Evolutionary conservation across 2,797 vertebrate species (phyloP), one percentile per base, ranked within the genome.

Genomic region (Ctenochaetus hawaiiensis): DNA sequence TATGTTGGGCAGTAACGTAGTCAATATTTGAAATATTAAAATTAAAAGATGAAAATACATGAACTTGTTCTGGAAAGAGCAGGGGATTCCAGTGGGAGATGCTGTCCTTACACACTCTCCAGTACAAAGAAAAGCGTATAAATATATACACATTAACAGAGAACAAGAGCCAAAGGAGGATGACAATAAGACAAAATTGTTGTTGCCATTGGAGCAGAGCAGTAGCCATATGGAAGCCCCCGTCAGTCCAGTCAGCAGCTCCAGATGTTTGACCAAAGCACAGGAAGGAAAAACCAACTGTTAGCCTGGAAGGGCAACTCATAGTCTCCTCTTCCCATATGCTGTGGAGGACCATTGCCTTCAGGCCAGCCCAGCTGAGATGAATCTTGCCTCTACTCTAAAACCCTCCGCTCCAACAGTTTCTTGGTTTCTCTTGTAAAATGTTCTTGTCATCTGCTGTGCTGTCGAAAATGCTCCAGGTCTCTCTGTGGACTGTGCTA

Each of bases 251-350:
- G 60, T 45, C 57, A 62, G 69, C 44, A 71, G 60, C 62, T 84
- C 72, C 84, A 90, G 82, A 83, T 90, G 82, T 85, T 75, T 82
- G 53, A 77, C 63, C 64, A 20, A n/a, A 64, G 77, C 61, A 52
- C 43, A 75, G 63, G n/a, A 71, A 62, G 47, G 64, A 39, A 1
- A 22, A 61, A 67, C 82, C 80, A 83, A 87, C 82, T 84, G 86
- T 80, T 66, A 37, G 78, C 75, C 62, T 75, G 58, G 61, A 64
- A 73, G 66, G 81, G 71, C 57, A 62, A 58, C 61, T 57, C 37
- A 53, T 72, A 51, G 57, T 5, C 2, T 18, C 54, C 51, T 59
- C 34, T 62, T 76, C 26, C 82, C 75, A 84, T 81, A 70, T 85
- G 82, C 16, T 45, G 47, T 1, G 1, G 54, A 74, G 54, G 64